These are phyloP conservation scores for Gallinago undulata DNA, from an alignment of 2,113 vertebrate genomes.

Conservation along the genomic window DNA sequence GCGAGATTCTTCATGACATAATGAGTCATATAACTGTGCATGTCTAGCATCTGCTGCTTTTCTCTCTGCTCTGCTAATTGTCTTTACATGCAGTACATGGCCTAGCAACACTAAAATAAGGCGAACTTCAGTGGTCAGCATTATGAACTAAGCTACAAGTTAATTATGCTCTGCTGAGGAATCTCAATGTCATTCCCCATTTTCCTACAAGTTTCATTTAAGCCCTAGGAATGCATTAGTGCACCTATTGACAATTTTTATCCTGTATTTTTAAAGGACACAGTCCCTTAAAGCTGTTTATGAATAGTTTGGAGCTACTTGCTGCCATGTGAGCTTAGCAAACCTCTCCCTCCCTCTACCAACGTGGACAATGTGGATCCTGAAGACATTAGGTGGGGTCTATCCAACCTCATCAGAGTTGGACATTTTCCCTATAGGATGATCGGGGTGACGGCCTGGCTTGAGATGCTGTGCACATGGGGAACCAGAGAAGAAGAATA, in stretches of 20 bases:
- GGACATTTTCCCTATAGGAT: background rate
- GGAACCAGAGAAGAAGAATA: background rate
- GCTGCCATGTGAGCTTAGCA: background rate
- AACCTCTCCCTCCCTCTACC: background rate
- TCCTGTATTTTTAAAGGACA: background rate
- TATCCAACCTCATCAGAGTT: background rate
- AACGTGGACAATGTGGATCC: background rate
- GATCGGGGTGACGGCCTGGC: background rate
- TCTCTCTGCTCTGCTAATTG: constrained; percentile 43
- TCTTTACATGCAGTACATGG: background rate
- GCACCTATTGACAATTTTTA: background rate
- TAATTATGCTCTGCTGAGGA: background rate
- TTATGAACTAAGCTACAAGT: background rate
- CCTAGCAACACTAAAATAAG: constrained; percentile 2
- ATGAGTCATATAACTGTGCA: constrained; percentile 36
- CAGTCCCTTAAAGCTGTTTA: background rate
- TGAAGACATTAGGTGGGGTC: background rate
- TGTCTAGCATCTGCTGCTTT: constrained; percentile 47
- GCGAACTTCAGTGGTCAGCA: background rate
- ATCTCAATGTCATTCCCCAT: background rate
- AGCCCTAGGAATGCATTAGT: background rate
- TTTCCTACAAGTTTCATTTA: background rate
- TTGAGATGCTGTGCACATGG: background rate
- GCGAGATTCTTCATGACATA: background rate
- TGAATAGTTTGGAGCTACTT: background rate